Percentiles rank a stretch among this genome's conserved stretches.
Conservation (phyloP, 2,888 invertebrate species). For the Anodontia alba region DNA sequence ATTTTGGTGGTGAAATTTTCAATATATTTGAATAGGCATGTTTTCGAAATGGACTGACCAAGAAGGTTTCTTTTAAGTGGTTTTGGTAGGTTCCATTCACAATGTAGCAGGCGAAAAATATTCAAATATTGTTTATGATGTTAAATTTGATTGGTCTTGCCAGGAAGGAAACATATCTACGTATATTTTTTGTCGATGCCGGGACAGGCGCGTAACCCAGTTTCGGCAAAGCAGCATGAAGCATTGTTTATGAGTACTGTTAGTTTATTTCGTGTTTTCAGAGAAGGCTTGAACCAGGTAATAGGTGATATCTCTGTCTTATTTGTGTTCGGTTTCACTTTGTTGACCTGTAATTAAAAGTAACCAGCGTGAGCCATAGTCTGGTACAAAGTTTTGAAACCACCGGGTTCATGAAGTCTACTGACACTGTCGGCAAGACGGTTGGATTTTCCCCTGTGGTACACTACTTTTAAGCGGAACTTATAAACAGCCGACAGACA, state of each 20-base stretch:
- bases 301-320: neutral
- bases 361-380: neutral
- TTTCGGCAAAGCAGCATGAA: neutral
- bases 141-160: neutral
- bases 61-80: conserved; percentile 17
- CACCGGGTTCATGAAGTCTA: neutral
- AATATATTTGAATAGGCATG: no score
- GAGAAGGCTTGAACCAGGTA: neutral
- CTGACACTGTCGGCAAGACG: neutral
- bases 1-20: no score
- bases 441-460: neutral
- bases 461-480: neutral
- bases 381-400: neutral
- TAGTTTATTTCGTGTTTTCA: neutral
- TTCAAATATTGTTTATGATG: neutral
- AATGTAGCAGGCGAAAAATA: neutral
- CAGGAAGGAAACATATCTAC: conserved; percentile 23
- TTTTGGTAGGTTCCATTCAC: neutral
- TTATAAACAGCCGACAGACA: neutral
- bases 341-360: neutral
- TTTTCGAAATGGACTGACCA: no score
- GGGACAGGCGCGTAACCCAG: conserved; percentile 12
- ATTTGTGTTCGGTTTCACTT: neutral
- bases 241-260: neutral
- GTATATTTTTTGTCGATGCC: neutral